Evolutionary conservation across 2,113 vertebrate genomes (phyloP), one percentile per base, ranked within the genome.

Genomic region (Labrus mixtus): DNA sequence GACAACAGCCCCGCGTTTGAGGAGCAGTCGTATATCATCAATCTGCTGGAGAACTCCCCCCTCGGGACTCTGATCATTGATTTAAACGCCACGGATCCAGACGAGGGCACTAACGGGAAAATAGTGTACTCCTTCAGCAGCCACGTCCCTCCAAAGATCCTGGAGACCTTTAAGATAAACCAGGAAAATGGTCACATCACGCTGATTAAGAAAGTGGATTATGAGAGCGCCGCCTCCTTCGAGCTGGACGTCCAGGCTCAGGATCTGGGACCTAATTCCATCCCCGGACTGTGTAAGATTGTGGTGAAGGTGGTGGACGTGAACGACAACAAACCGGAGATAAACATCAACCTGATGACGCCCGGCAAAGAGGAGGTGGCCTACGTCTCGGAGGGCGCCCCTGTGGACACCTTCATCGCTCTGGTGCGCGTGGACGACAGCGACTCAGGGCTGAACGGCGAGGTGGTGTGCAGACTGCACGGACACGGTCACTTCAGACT

Each of bases 301-400:
- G 94, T 99, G 69, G 96, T 99, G 62, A 96, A 97, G 86, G 89
- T 99, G 57, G 96, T 97, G 73, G 98, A 99, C 19, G 96, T 99
- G 8, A 99, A 99, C 29, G 98, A 99, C 91, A 99, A 99, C 89
- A 98, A 96, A 59, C 98, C 98, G 0, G 97, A 99, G 89, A 98
- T 99, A 72, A 98, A 94, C 78, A 95, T 99, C 86, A 99, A 98
- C 81, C 88, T 98, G 82, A 99, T 99, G 97, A 96, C 96, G 3
- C 92, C 95, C 3, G 97, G 96, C 20, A 98, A 97, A 78, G 97
- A 98, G 76, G 97, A 99, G 63, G 88, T 97, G 58, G 97, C 97
- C 36, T 97, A 96, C 55, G 92, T 99, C 81, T 97, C 97, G 1
- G 97, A 99, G 79, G 96, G 96, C 2, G 97, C 96, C 13, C 95